phyloP scores from a whole-genome alignment of 2,888 invertebrate genomes.

The Yponomeuta evonymella region DNA sequence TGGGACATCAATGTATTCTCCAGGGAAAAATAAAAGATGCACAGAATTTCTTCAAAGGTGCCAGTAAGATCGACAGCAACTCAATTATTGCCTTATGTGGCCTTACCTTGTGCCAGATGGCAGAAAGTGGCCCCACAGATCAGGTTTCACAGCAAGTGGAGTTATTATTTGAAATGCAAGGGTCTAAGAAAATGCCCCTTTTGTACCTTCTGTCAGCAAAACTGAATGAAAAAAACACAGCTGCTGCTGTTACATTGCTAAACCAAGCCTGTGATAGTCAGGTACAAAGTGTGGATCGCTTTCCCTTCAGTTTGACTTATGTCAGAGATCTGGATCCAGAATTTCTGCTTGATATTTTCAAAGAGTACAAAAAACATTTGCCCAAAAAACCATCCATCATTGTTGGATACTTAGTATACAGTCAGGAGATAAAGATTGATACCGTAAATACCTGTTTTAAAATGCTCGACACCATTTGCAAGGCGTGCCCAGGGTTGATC shows the following conservation, averaged over 20 bases:
- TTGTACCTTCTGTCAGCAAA: conserved; percentile 82
- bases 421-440: conserved; percentile 63
- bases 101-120: conserved; percentile 87
- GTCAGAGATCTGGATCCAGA: conserved; percentile 88
- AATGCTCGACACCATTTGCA: conserved; percentile 82
- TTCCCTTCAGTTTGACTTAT: conserved; percentile 85
- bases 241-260: conserved; percentile 75
- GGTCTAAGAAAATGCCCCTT: conserved; percentile 80
- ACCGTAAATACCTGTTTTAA: conserved; percentile 75
- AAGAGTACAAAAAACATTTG: conserved; percentile 84
- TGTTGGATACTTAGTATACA: conserved; percentile 57
- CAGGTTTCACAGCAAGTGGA: conserved; percentile 91
- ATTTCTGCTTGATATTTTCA: conserved; percentile 86
- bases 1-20: conserved; percentile 87
- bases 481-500: conserved; percentile 88
- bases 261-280: conserved; percentile 78
- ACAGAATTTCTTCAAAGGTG: conserved; percentile 84
- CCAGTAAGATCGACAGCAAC: conserved; percentile 89
- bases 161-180: conserved; percentile 87
- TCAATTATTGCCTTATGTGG: conserved; percentile 88
- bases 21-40: conserved; percentile 87
- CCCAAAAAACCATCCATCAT: conserved; percentile 78
- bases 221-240: conserved; percentile 69
- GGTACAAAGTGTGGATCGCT: conserved; percentile 47
- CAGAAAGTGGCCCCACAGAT: conserved; percentile 81